Evolutionary conservation across 2,888 invertebrate genomes (phyloP).

Genomic region (Tachina grossa): DNA sequence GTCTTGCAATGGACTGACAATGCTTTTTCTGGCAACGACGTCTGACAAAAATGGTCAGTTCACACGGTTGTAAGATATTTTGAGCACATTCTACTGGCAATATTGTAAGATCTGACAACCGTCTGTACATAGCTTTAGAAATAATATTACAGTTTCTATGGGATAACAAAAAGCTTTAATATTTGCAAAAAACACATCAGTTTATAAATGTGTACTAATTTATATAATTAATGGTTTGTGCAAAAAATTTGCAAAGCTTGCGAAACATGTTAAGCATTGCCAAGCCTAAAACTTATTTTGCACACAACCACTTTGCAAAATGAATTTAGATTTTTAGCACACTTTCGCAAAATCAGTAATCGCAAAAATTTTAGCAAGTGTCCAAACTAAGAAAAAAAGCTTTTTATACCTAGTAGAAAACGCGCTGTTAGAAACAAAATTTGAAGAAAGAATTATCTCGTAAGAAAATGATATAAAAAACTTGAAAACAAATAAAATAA

Average conservation of each 20-base stretch:
- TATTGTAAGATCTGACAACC: too few species aligned
- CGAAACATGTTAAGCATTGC: conserved; percentile 14
- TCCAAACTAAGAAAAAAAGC: conserved; percentile 18
- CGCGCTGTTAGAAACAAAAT: background rate
- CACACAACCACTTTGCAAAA: conserved; percentile 41
- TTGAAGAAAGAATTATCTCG: background rate
- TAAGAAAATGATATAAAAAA: conserved; percentile 8
- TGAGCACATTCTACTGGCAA: too few species aligned
- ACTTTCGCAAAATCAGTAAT: conserved; percentile 39
- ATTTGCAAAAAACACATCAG: conserved; percentile 18
- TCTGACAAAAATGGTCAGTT: too few species aligned
- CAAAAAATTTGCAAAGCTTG: conserved; percentile 57
- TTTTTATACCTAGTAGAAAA: conserved; percentile 4
- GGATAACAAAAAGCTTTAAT: conserved; percentile 32
- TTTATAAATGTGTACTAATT: conserved; percentile 34
- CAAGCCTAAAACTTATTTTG: conserved; percentile 25
- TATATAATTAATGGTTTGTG: conserved; percentile 27
- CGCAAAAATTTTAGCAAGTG: conserved; percentile 41
- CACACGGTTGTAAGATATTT: too few species aligned
- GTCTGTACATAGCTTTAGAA: too few species aligned
- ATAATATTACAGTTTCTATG: background rate
- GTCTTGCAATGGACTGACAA: too few species aligned
- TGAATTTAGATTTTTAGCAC: background rate
- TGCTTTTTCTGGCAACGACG: too few species aligned
- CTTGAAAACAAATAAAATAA: conserved; percentile 1